phyloP scores from a whole-genome alignment of 1,140 invertebrate genomes.

The Cyrtorhinus lividipennis region DNA sequence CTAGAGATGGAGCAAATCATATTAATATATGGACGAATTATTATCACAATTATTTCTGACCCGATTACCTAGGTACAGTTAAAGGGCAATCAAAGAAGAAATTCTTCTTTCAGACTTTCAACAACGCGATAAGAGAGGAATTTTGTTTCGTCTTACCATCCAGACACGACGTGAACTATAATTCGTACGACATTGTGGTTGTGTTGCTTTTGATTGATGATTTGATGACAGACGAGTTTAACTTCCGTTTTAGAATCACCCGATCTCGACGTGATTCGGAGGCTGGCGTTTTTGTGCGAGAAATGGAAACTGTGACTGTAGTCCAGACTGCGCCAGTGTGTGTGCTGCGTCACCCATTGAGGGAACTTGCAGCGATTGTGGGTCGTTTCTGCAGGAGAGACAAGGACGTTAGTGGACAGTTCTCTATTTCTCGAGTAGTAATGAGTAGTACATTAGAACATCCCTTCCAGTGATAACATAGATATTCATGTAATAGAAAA shows the following conservation, averaged over 20 bases:
- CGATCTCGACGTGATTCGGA: slow-evolving; percentile 31
- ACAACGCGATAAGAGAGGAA: too few relatives aligned
- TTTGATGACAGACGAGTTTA: slow-evolving; percentile 34
- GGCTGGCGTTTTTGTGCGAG: slow-evolving; percentile 53
- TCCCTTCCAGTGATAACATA: too few relatives aligned
- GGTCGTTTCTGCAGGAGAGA: background rate
- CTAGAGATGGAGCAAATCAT: too few relatives aligned
- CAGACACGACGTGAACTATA: slow-evolving; percentile 27
- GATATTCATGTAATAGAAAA: too few relatives aligned
- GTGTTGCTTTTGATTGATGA: slow-evolving; percentile 26
- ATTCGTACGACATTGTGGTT: slow-evolving; percentile 27
- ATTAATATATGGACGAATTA: too few relatives aligned
- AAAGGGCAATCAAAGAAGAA: too few relatives aligned
- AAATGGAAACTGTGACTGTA: slow-evolving; percentile 55
- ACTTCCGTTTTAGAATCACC: slow-evolving; percentile 32
- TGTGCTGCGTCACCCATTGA: slow-evolving; percentile 54
- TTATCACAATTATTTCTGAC: too few relatives aligned
- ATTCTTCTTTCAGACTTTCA: too few relatives aligned
- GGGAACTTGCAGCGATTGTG: slow-evolving; percentile 48
- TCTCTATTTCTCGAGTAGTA: too few relatives aligned
- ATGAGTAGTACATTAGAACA: too few relatives aligned
- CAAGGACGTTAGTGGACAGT: too few relatives aligned
- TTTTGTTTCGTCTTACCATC: slow-evolving; percentile 25
- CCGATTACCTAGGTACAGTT: too few relatives aligned
- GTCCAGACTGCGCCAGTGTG: slow-evolving; percentile 66